Evolutionary conservation across 2,797 vertebrate species (phyloP).

Genomic region (Astyanax mexicanus): DNA sequence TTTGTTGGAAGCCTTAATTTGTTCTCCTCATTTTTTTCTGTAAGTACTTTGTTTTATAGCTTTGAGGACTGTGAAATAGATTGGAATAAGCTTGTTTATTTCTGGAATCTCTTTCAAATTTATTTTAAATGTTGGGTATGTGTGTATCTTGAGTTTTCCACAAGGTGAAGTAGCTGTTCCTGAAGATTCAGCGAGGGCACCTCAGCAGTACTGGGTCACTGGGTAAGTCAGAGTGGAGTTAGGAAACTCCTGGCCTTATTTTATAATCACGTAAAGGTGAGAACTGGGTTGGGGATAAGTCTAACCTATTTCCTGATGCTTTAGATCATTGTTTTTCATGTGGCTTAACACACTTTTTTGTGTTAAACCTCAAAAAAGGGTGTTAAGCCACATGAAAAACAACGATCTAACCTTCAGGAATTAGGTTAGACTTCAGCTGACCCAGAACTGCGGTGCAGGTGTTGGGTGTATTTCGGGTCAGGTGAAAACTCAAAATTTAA

Average conservation of each 20-base stretch:
- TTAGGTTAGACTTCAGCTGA: neutral
- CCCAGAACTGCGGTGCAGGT: neutral
- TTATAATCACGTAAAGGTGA: conserved; percentile 13
- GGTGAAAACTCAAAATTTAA: too few species aligned
- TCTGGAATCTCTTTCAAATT: neutral
- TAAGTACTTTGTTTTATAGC: conserved; percentile 13
- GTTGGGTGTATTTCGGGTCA: too few species aligned
- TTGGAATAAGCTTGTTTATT: neutral
- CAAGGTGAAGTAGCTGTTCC: too few species aligned
- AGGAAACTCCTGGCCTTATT: conserved; percentile 41
- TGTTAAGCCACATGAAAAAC: neutral
- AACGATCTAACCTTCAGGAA: neutral
- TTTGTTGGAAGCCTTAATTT: conserved; percentile 50
- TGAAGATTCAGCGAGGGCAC: neutral
- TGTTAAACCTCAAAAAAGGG: neutral
- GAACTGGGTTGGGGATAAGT: neutral
- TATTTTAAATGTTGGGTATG: neutral
- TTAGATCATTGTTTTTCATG: neutral
- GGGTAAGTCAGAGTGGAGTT: too few species aligned
- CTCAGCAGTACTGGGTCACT: too few species aligned
- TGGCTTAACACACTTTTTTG: neutral
- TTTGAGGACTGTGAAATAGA: neutral
- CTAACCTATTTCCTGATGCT: conserved; percentile 13
- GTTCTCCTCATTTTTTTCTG: neutral
- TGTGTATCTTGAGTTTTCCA: neutral